A percentile compares a stretch with the other conserved stretches of the same genome.
phyloP scores from a whole-genome alignment of 2,888 invertebrate genomes.

The Eugnorisma glareosa region DNA sequence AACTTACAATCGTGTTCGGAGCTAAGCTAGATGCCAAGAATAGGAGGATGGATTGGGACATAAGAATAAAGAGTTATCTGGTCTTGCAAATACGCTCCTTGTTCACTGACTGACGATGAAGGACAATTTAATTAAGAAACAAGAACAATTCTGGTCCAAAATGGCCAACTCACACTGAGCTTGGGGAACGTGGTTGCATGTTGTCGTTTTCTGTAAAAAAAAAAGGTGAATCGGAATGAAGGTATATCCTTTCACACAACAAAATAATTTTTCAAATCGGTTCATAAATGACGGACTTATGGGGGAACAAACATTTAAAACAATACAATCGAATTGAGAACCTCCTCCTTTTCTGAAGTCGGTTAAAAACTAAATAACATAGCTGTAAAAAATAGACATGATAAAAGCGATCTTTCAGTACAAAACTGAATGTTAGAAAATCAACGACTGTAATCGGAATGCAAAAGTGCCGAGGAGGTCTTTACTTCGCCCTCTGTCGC shows the following conservation, averaged over 20 bases:
- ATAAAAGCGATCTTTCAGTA: not conserved
- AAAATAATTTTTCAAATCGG: too few species aligned
- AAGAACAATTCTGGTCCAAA: not conserved
- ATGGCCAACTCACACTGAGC: not conserved
- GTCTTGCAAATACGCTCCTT: not conserved
- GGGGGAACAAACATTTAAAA: too few species aligned
- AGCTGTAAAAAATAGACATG: not conserved
- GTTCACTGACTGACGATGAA: not conserved
- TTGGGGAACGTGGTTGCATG: not conserved
- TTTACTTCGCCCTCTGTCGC: constrained; percentile 29
- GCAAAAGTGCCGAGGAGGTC: constrained; percentile 40
- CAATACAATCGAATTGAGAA: too few species aligned
- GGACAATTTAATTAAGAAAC: not conserved
- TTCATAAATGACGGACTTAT: too few species aligned
- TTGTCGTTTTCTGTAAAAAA: not conserved
- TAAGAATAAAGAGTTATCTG: not conserved
- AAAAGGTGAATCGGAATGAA: too few species aligned
- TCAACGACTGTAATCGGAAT: constrained; percentile 31
- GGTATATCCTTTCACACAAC: too few species aligned
- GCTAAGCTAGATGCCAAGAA: constrained; percentile 12
- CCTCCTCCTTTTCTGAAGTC: too few species aligned
- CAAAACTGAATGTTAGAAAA: constrained; percentile 38
- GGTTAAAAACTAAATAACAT: constrained; percentile 15
- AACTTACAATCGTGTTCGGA: constrained; percentile 2
- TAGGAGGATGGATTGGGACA: not conserved